These are phyloP conservation scores for Lithosia quadra DNA, from an alignment of 2,888 invertebrate species.

Conservation along the genomic window DNA sequence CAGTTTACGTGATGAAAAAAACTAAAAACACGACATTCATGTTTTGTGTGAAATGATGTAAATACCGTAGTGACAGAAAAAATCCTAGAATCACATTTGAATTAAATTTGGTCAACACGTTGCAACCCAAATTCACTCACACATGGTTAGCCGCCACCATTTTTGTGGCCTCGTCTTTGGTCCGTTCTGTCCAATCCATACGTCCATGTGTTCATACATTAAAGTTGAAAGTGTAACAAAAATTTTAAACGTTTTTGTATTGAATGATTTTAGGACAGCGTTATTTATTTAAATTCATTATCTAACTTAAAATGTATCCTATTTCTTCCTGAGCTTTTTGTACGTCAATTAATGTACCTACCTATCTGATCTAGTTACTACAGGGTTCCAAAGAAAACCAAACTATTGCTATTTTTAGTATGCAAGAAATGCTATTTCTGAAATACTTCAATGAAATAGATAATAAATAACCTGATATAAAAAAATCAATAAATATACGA, in stretches of 20 bases:
- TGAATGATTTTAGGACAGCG: conserved; percentile 36
- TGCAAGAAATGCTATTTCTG: conserved; percentile 38
- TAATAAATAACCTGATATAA: conserved; percentile 32
- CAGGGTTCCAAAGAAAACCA: conserved; percentile 60
- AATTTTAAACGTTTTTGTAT: conserved; percentile 42
- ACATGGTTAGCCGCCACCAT: no score
- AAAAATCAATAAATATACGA: conserved; percentile 17
- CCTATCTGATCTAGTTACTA: conserved; percentile 60
- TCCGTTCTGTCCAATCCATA: no score
- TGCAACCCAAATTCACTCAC: no score
- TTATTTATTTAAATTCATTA: conserved; percentile 32
- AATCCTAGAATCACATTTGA: no score
- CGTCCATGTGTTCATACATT: conserved; percentile 57
- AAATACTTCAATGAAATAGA: conserved; percentile 27
- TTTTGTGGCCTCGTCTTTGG: no score
- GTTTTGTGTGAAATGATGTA: no score
- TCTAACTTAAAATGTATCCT: conserved; percentile 38
- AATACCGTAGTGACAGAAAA: no score
- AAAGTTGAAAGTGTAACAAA: conserved; percentile 44
- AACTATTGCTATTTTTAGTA: conserved; percentile 53
- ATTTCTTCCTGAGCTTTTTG: conserved; percentile 72
- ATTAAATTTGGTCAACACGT: no score
- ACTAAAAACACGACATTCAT: no score
- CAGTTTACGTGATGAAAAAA: no score
- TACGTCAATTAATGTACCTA: conserved; percentile 71